Evolutionary conservation across 2,797 vertebrate species (phyloP), one percentile per base, ranked within the genome.

Genomic region (Buceros bicornis): DNA sequence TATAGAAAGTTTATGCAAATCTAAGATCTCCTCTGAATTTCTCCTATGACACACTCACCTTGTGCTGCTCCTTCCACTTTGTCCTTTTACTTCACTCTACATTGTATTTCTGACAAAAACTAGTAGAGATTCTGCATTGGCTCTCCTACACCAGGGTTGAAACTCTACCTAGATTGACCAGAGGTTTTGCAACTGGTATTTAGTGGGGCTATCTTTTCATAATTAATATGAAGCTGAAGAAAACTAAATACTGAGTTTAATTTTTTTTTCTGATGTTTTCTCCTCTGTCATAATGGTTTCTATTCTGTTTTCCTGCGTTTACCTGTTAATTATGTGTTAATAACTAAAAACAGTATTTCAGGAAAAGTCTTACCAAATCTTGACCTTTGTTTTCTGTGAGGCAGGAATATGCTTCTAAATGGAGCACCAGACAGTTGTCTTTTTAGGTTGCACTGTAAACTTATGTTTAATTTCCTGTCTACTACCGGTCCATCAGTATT

Each of bases 391-490:
- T 73, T 76, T 77, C 43, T n/a, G 12, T 31, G 40, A 86, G 33
- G n/a, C 26, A 91, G 33, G 47, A 81, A 78, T 0, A 0, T 69
- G 37, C 31, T 91, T 91, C 57, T 87, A 53, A 92, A 82, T 71
- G 48, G 51, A 95, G 48, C 10, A 48, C 66, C 56, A 90, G 71
- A 69, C n/a, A 5, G 24, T 20, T 53, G 31, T 72, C 62, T 69
- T 95, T 95, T 94, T 84, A 90, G 83, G 91, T 70, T 85, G 64
- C n/a, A 71, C 79, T 77, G 71, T 93, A 95, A 97, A 93, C 80
- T 89, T 88, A 87, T 7, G 56, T 93, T 95, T 96, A 77, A 95
- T 96, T 95, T 97, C 95, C 90, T 96, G 90, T 57, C 78, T 84
- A 77, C 73, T 93, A 84, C 83, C 83, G 87, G 83, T 57, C 25